phyloP scores from a whole-genome alignment of 2,888 invertebrate species.

The Acanthosoma haemorrhoidale region DNA sequence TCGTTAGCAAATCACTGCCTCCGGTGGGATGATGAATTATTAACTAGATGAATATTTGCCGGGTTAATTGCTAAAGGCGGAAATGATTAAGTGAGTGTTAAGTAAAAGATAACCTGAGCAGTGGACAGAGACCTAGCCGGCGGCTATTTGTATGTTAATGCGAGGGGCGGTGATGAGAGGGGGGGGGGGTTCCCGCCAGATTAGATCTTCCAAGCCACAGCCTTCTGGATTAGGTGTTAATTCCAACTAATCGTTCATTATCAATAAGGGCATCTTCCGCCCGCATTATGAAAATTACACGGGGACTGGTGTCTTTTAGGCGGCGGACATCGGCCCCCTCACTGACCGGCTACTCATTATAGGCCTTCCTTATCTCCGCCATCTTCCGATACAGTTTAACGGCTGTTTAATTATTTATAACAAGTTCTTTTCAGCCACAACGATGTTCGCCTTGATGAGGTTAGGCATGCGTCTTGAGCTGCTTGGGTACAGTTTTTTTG shows the following conservation, averaged over 20 bases:
- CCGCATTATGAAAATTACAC: background rate
- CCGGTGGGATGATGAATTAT: no score
- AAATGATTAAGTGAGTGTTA: background rate
- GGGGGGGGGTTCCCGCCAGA: no score
- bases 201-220: background rate
- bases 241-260: background rate
- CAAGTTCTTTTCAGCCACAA: background rate
- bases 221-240: background rate
- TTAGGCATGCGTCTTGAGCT: background rate
- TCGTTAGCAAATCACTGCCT: no score
- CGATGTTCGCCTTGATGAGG: background rate
- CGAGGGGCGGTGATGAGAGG: no score
- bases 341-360: background rate
- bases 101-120: background rate
- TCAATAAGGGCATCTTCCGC: slow-evolving; percentile 5
- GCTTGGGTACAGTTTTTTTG: no score
- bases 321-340: no score
- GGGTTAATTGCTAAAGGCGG: background rate
- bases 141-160: background rate
- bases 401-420: background rate
- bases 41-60: background rate
- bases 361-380: background rate
- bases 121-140: no score
- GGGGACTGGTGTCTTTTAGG: no score
- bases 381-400: background rate